These are phyloP conservation scores for Allobates femoralis DNA, from an alignment of 2,797 vertebrate species.

Conservation along the genomic window DNA sequence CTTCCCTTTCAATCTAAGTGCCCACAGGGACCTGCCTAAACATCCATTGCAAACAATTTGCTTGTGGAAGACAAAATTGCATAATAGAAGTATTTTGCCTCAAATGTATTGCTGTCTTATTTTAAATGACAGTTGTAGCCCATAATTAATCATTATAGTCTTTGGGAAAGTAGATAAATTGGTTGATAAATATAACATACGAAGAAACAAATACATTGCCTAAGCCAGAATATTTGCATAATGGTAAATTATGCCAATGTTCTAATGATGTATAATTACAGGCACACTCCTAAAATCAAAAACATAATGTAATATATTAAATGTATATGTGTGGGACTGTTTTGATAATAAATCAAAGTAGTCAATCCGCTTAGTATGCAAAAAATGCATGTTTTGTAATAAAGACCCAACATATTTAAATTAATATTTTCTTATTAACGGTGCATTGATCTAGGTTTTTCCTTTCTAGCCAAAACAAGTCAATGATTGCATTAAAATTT, in stretches of 20 bases:
- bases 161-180: slow-evolving; percentile 32
- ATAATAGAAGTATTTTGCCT: slow-evolving; percentile 56
- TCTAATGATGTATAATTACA: slow-evolving; percentile 34
- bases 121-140: slow-evolving; percentile 51
- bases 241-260: slow-evolving; percentile 17
- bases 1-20: slow-evolving; percentile 64
- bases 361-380: not conserved
- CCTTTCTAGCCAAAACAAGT: not conserved
- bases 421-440: not conserved
- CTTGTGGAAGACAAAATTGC: slow-evolving; percentile 57
- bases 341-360: not conserved
- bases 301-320: slow-evolving; percentile 8
- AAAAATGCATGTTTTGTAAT: not conserved
- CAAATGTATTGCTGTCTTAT: slow-evolving; percentile 56
- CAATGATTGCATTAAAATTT: not conserved
- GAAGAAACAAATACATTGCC: slow-evolving; percentile 1
- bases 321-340: not conserved
- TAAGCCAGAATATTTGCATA: slow-evolving; percentile 14
- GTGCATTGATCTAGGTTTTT: not conserved
- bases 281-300: slow-evolving; percentile 5
- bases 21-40: slow-evolving; percentile 61
- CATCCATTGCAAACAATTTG: slow-evolving; percentile 61
- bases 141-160: slow-evolving; percentile 53
- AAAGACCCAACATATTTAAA: too few relatives aligned
- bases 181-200: slow-evolving; percentile 34